A percentile compares a stretch with the other conserved stretches of the same genome.
Evolutionary conservation across 2,113 vertebrate species (phyloP).

Genomic region (Heloderma charlesbogerti): DNA sequence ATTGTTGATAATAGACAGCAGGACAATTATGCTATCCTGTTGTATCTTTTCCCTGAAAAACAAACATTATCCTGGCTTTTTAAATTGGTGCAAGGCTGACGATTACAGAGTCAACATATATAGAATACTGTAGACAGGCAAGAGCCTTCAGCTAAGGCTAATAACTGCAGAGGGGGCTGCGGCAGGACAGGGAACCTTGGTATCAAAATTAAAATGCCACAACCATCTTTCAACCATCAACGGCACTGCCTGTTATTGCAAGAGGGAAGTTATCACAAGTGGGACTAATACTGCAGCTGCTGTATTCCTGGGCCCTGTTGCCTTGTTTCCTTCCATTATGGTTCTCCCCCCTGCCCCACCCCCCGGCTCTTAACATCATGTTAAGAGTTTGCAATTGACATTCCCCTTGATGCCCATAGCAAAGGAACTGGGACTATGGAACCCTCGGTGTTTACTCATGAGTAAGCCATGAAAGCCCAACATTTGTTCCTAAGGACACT

Average conservation of each 20-base stretch:
- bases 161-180: not conserved
- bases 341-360: too few species aligned
- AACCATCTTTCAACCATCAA: too few species aligned
- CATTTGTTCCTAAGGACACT: not conserved
- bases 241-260: not conserved
- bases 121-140: not conserved
- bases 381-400: not conserved
- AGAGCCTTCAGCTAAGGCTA: not conserved
- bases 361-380: not conserved
- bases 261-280: not conserved
- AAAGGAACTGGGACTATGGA: not conserved
- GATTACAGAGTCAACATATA: not conserved
- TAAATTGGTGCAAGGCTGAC: not conserved
- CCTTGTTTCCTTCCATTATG: not conserved
- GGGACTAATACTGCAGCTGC: not conserved
- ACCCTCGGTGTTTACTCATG: not conserved
- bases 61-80: too few species aligned
- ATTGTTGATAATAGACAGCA: not conserved
- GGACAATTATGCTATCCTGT: not conserved
- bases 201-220: not conserved
- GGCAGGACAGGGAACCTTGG: not conserved
- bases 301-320: not conserved
- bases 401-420: not conserved
- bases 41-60: not conserved
- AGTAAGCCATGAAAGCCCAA: not conserved